A percentile compares a stretch with the other conserved stretches of the same genome.
phyloP scores from a whole-genome alignment of 2,888 invertebrate species.

The Cantharis flavilabris region DNA sequence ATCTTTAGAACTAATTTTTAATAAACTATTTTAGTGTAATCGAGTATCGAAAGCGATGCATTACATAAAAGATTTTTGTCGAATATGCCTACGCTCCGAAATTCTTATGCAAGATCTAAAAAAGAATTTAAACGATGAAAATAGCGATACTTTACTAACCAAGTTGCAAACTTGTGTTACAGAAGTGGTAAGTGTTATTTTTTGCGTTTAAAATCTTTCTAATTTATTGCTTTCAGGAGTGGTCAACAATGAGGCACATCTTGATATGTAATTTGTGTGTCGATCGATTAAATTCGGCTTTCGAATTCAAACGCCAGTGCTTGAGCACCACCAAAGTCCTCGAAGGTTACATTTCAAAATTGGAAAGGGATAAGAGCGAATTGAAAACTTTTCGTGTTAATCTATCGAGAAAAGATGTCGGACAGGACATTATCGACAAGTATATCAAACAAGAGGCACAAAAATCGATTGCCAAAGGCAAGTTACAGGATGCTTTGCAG shows the following conservation, averaged over 20 bases:
- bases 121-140: slow-evolving; percentile 47
- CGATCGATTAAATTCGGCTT: slow-evolving; percentile 48
- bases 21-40: background rate
- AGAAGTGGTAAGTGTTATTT: slow-evolving; percentile 49
- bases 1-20: background rate
- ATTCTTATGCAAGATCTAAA: slow-evolving; percentile 50
- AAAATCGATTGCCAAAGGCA: background rate
- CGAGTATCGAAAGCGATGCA: slow-evolving; percentile 42
- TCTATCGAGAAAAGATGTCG: slow-evolving; percentile 37
- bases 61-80: slow-evolving; percentile 52
- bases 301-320: slow-evolving; percentile 52
- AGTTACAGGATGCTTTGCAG: slow-evolving; percentile 1
- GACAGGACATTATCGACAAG: slow-evolving; percentile 16
- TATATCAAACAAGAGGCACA: slow-evolving; percentile 16
- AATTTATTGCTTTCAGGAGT: slow-evolving; percentile 21
- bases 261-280: slow-evolving; percentile 51
- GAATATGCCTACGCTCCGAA: slow-evolving; percentile 51
- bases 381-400: background rate
- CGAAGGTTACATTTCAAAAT: slow-evolving; percentile 45
- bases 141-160: slow-evolving; percentile 46
- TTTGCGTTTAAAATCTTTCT: background rate
- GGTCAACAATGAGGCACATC: slow-evolving; percentile 46
- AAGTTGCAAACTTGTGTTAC: slow-evolving; percentile 52
- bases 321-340: slow-evolving; percentile 47
- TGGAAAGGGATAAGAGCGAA: slow-evolving; percentile 34